Evolutionary conservation across 2,888 invertebrate genomes (phyloP).

Genomic region (Xestia rhomboidea): DNA sequence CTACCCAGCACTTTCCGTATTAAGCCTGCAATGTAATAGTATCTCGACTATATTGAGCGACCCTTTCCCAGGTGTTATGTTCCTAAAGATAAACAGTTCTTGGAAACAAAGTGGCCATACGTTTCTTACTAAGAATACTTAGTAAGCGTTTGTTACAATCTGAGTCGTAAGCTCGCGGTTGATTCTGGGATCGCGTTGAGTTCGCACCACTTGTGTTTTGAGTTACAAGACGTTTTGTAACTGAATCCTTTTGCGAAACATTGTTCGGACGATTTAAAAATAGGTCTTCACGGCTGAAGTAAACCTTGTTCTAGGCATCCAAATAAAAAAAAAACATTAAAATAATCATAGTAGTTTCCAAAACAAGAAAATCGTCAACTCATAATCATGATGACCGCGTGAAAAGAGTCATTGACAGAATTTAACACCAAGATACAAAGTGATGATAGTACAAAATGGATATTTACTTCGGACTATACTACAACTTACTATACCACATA

Average conservation of each 20-base stretch:
- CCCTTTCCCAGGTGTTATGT: slow-evolving; percentile 78
- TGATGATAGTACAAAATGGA: slow-evolving; percentile 68
- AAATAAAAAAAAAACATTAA: neutral
- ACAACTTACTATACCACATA: slow-evolving; percentile 70
- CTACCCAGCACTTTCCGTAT: slow-evolving; percentile 46
- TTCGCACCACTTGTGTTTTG: slow-evolving; percentile 57
- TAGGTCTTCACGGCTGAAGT: neutral
- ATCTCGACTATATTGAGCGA: slow-evolving; percentile 56
- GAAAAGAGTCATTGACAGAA: neutral
- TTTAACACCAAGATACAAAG: slow-evolving; percentile 9
- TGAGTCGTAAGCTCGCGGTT: slow-evolving; percentile 46
- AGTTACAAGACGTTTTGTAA: slow-evolving; percentile 47
- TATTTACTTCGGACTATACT: slow-evolving; percentile 66
- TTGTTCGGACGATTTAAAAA: slow-evolving; percentile 28
- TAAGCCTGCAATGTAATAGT: slow-evolving; percentile 46
- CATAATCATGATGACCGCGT: neutral
- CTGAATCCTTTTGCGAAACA: slow-evolving; percentile 32
- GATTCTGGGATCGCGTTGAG: slow-evolving; percentile 54
- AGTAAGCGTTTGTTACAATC: slow-evolving; percentile 73
- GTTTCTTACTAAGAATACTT: slow-evolving; percentile 70
- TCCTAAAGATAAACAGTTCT: slow-evolving; percentile 81
- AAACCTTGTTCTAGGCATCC: neutral
- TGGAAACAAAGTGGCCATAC: slow-evolving; percentile 56
- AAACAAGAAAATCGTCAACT: neutral
- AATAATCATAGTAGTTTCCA: neutral